Evolutionary conservation across 37 sponge, comb jelly and placozoan species (phyloP).

Genomic region (Diacarnus erythraeanus): DNA sequence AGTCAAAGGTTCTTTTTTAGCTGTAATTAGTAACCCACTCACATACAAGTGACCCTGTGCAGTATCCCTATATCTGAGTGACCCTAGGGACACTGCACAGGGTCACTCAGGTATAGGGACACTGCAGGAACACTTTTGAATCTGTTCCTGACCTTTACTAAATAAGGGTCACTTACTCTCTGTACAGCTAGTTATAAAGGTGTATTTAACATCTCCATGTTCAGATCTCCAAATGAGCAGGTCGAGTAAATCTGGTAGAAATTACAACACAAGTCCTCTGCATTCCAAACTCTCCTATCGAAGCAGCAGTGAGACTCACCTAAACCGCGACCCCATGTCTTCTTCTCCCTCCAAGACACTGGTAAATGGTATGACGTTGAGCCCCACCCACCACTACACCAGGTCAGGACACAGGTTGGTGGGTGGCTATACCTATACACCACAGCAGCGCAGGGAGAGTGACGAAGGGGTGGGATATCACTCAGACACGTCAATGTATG

Average conservation of each 20-base stretch:
- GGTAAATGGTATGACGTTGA: not conserved
- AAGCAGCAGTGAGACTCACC: conserved; percentile 1
- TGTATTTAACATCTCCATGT: too few relatives aligned
- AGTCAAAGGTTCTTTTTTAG: conserved; percentile 13
- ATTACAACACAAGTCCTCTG: not conserved
- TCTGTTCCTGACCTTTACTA: too few relatives aligned
- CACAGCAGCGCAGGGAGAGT: not conserved
- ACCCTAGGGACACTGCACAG: too few relatives aligned
- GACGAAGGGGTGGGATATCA: not conserved
- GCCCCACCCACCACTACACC: too few relatives aligned
- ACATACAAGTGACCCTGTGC: too few relatives aligned
- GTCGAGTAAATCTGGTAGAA: not conserved
- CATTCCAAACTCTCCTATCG: not conserved
- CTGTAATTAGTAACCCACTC: not conserved
- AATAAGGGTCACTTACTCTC: too few relatives aligned
- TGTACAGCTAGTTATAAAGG: not conserved
- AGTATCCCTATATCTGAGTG: too few relatives aligned
- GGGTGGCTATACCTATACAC: not conserved
- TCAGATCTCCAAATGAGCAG: not conserved
- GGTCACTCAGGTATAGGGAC: too few relatives aligned
- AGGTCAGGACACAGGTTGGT: too few relatives aligned
- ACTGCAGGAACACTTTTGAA: too few relatives aligned
- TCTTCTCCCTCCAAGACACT: not conserved
- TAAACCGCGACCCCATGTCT: not conserved
- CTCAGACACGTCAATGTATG: too few relatives aligned